phyloP scores from a whole-genome alignment of 2,888 invertebrate genomes.

The Keiferia lycopersicella region DNA sequence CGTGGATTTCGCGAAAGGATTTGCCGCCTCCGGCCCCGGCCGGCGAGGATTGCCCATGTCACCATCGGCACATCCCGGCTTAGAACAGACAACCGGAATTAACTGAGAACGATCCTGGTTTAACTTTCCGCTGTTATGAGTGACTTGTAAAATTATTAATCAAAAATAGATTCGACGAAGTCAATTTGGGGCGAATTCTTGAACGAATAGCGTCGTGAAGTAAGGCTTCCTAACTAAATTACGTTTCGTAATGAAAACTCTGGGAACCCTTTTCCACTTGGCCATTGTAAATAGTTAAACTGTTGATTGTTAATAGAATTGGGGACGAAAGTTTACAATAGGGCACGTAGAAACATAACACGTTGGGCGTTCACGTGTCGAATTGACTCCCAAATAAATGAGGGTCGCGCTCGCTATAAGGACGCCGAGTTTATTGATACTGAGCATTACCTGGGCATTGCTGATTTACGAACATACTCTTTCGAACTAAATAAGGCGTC shows the following conservation, averaged over 20 bases:
- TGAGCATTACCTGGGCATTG: constrained; percentile 32
- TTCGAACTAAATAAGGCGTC: constrained; percentile 1
- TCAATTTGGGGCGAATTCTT: constrained; percentile 14
- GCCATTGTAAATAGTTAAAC: constrained; percentile 57
- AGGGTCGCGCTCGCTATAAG: constrained; percentile 40
- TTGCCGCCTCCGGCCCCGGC: constrained; percentile 58
- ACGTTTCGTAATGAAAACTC: constrained; percentile 35
- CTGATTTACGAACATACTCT: constrained; percentile 23
- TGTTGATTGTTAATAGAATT: constrained; percentile 63
- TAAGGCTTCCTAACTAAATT: constrained; percentile 36
- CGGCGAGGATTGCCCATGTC: constrained; percentile 70
- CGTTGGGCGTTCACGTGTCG: constrained; percentile 65
- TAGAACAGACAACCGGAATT: constrained; percentile 74
- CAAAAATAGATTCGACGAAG: background rate
- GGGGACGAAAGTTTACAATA: constrained; percentile 66
- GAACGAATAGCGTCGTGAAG: constrained; percentile 12
- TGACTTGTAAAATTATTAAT: constrained; percentile 34
- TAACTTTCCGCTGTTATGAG: constrained; percentile 44
- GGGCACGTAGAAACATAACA: constrained; percentile 65
- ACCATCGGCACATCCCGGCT: constrained; percentile 74
- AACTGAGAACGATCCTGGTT: constrained; percentile 62
- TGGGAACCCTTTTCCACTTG: constrained; percentile 49
- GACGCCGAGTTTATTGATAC: constrained; percentile 38
- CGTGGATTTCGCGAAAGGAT: constrained; percentile 69
- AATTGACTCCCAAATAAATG: constrained; percentile 48